Base-by-base conservation (phyloP, 2,797 vertebrate genomes). In the Dendrocincla tyrannina region DNA sequence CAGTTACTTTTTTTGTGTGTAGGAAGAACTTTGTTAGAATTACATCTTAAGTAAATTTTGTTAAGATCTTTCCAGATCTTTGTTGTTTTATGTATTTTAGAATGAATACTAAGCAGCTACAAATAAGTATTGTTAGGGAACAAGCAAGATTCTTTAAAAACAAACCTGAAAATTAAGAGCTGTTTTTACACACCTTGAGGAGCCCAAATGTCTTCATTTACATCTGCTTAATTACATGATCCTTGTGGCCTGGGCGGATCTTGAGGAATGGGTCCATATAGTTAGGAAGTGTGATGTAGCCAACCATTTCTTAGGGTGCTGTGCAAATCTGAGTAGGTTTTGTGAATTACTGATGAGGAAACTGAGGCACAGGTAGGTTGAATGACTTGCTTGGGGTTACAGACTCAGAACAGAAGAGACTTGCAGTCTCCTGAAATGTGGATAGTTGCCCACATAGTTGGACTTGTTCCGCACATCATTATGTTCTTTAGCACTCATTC, bases 1-100 rank as follows among this genome's bases (percentile, higher is more conserved):
- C 96, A 93, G 94, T 97, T 97, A 93, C 82, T 97, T 97, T 91
- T 56, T 89, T 85, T 85, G 76, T 7, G 3, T 93, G 72, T 96
- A 77, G 70, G 81, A 96, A 93, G 87, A 97, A 95, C 89, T 97
- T 97, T 20, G 59, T 89, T 91, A 82, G 88, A 92, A 89, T 90
- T 93, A 7, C 32, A 39, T 93, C 70, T 73, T 69, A 88, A 86
- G 69, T 92, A 90, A 95, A 86, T 83, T 92, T 68, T 91, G 53
- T 93, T 85, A 93, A 76, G 67, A 55, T 77, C 59, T 77, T 85
- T 85, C n/a, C 1, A 11, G 10, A 9, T 44, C 60, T 78, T 49
- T 64, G 44, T 89, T 85, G 35, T 59, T 87, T 81, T 75, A 47
- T 41, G 14, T 25, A 13, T 84, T 94, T 89, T 63, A 74, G 56